phyloP scores from a whole-genome alignment of 2,113 vertebrate species.

The Stegastes partitus region DNA sequence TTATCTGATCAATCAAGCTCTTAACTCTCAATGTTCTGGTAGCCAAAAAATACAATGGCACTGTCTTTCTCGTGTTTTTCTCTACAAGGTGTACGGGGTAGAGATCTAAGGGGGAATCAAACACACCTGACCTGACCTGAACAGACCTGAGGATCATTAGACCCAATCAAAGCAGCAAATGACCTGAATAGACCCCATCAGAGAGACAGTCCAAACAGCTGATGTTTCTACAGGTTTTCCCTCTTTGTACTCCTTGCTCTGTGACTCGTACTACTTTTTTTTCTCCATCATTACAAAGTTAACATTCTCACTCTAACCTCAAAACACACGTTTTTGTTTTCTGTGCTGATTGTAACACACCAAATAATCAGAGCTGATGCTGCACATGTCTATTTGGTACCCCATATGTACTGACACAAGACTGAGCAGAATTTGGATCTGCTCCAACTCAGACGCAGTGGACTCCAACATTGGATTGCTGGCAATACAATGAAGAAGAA shows the following conservation, averaged over 20 bases:
- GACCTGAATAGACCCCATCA: background rate
- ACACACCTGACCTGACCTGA: background rate
- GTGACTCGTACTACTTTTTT: background rate
- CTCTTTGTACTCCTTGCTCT: background rate
- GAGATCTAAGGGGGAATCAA: too few relatives aligned
- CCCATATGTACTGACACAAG: too few relatives aligned
- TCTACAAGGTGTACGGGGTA: background rate
- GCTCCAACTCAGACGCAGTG: too few relatives aligned
- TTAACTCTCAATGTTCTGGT: too few relatives aligned
- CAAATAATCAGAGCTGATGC: background rate
- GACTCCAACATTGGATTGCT: too few relatives aligned
- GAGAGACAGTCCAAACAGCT: background rate
- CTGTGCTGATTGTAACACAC: background rate
- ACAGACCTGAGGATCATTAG: too few relatives aligned
- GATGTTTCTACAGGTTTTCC: background rate
- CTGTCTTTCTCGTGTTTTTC: background rate
- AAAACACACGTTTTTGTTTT: background rate
- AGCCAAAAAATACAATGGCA: too few relatives aligned
- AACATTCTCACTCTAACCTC: background rate
- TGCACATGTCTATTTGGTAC: too few relatives aligned
- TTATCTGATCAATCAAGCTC: background rate
- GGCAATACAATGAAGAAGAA: too few relatives aligned
- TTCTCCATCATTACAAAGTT: background rate
- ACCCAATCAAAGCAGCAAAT: too few relatives aligned
- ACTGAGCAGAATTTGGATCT: too few relatives aligned